These are phyloP conservation scores for Ptyas mucosa DNA, from an alignment of 2,113 vertebrate genomes.

Conservation along the genomic window DNA sequence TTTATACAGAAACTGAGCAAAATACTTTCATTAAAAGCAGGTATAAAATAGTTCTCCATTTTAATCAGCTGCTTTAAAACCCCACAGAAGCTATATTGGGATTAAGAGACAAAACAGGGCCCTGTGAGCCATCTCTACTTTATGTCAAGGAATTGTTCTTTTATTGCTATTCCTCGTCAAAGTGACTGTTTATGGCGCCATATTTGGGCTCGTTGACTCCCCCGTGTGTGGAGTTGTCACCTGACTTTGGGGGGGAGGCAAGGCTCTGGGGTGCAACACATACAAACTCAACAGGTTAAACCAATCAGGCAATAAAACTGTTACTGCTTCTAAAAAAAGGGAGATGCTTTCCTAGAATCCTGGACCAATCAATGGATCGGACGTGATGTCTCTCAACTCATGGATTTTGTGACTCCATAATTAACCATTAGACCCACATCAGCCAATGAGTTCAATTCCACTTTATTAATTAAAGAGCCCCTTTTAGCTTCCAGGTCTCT, in stretches of 20 bases:
- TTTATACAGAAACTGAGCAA: not conserved
- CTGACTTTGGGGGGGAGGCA: not conserved
- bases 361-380: not conserved
- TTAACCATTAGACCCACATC: not conserved
- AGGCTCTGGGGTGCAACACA: not conserved
- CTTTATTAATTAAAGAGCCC: not conserved
- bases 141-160: not conserved
- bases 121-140: not conserved
- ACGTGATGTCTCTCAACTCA: not conserved
- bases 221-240: not conserved
- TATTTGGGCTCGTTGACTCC: not conserved
- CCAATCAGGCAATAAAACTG: not conserved
- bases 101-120: too few relatives aligned
- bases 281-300: not conserved
- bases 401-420: not conserved
- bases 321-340: not conserved
- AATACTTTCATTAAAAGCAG: not conserved
- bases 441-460: not conserved
- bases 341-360: not conserved
- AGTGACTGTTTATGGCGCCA: not conserved
- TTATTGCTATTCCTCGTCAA: not conserved
- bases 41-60: not conserved
- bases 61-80: not conserved
- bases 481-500: not conserved
- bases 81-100: not conserved